Conservation (phyloP, 2,113 vertebrate species). For the Pycnonotus jocosus region DNA sequence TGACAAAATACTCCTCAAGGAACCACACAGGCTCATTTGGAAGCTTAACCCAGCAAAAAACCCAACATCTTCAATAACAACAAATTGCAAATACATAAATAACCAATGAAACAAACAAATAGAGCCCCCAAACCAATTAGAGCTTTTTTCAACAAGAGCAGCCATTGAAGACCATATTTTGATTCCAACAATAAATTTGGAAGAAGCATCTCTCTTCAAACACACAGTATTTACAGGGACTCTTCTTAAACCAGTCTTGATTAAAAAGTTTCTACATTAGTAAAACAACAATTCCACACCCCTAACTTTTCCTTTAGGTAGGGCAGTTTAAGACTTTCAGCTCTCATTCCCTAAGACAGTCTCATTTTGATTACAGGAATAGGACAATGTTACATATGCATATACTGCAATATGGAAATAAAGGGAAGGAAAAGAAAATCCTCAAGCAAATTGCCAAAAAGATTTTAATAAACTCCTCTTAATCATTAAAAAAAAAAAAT, state of each 20-base stretch:
- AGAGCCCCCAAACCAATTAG: background rate
- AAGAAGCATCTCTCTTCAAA: background rate
- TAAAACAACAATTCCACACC: background rate
- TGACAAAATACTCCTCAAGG: background rate
- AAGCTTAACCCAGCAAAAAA: background rate
- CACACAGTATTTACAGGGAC: background rate
- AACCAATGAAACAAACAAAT: background rate
- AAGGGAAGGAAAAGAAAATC: background rate
- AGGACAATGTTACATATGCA: background rate
- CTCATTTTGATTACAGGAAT: background rate
- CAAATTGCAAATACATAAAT: background rate
- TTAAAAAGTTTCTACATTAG: background rate
- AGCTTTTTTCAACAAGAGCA: background rate
- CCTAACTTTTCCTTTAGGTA: background rate
- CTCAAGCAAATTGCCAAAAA: background rate
- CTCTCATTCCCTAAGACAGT: background rate
- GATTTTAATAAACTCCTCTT: background rate
- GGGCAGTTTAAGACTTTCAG: background rate
- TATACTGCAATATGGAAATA: background rate
- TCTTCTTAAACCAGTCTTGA: background rate
- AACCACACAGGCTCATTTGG: rapidly evolving
- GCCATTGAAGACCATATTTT: background rate
- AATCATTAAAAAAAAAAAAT: background rate
- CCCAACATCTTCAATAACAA: background rate
- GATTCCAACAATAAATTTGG: background rate